Evolutionary conservation across 2,888 invertebrate genomes (phyloP).

Genomic region (Lasioglossum figueresi): DNA sequence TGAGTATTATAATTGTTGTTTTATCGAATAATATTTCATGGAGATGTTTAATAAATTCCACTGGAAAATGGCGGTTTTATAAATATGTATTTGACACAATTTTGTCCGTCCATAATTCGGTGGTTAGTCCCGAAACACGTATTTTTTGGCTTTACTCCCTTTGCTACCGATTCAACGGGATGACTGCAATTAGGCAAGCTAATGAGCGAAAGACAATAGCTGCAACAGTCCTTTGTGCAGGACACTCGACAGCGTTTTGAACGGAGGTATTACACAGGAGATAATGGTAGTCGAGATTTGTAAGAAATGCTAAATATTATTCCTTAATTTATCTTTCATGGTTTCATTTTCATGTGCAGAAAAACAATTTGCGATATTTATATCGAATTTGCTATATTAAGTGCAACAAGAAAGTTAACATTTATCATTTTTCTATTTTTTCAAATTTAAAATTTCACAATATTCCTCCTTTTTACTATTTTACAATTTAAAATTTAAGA

Average conservation of each 20-base stretch:
- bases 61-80: neutral
- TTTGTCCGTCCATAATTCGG: neutral
- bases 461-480: too few relatives aligned
- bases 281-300: neutral
- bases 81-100: neutral
- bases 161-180: constrained; percentile 10
- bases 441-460: too few relatives aligned
- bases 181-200: constrained; percentile 46
- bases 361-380: neutral
- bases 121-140: constrained; percentile 16
- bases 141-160: constrained; percentile 20
- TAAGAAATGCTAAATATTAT: neutral
- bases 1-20: neutral
- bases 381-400: too few relatives aligned
- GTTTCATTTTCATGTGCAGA: neutral
- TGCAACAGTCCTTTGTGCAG: constrained; percentile 29
- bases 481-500: too few relatives aligned
- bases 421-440: too few relatives aligned
- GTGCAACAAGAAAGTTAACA: too few relatives aligned
- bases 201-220: constrained; percentile 55
- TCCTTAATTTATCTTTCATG: neutral
- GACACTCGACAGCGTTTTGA: constrained; percentile 40
- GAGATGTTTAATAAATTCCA: neutral
- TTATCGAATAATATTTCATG: neutral
- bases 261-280: constrained; percentile 18